Conservation (phyloP, 2,113 vertebrate genomes). For the Erinaceus europaeus region DNA sequence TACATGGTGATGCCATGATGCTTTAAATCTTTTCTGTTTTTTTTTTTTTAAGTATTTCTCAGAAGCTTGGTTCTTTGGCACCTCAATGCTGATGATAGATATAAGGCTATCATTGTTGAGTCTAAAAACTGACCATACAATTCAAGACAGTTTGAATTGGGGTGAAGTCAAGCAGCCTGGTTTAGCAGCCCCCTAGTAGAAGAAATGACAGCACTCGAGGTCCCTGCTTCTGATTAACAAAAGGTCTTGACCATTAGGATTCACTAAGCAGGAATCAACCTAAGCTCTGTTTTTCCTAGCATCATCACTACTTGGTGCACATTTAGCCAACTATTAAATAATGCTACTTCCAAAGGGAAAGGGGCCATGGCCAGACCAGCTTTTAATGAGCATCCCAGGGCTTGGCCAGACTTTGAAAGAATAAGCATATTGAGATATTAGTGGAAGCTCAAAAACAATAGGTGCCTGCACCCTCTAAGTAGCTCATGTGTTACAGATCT, state of each 20-base stretch:
- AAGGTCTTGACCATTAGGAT: not conserved
- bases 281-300: not conserved
- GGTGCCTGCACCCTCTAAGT: constrained; percentile 55
- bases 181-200: not conserved
- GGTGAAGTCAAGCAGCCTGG: not conserved
- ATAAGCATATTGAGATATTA: constrained; percentile 64
- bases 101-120: not conserved
- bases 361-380: constrained; percentile 20
- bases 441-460: constrained; percentile 69
- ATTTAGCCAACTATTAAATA: constrained; percentile 49
- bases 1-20: not conserved
- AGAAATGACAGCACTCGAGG: not conserved
- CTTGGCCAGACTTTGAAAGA: constrained; percentile 36
- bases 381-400: constrained; percentile 51
- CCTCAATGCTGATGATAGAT: not conserved
- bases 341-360: not conserved
- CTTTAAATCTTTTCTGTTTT: not conserved
- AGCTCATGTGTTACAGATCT: constrained; percentile 68
- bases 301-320: not conserved
- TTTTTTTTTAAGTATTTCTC: not conserved
- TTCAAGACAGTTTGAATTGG: not conserved
- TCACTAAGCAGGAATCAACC: not conserved
- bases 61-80: not conserved
- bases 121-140: not conserved
- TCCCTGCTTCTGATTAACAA: not conserved